Base-by-base conservation (phyloP, 2,113 vertebrate genomes). In the Psophia crepitans region DNA sequence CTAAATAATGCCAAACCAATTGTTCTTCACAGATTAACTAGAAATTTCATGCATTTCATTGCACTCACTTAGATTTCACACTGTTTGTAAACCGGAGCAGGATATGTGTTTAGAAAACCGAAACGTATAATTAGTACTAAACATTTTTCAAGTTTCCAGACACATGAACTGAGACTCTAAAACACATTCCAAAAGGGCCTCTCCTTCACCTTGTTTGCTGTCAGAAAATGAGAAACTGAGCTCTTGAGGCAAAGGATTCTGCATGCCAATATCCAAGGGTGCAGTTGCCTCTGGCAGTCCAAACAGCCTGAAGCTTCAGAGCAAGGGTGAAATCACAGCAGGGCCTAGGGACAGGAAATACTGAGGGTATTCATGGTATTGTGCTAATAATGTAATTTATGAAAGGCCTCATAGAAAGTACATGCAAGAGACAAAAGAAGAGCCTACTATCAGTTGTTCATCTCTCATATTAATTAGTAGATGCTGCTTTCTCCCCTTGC, bases 211-310 rank as follows among this genome's bases (percentile, higher is more conserved):
- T 70, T 87, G 30, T 51, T 74, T 66, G 8, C 26, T 79, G 19
- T 70, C 43, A 88, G 51, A 58, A 78, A 84, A 75, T 28, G 53
- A 82, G n/a, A 81, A 81, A 19, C 27, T 13, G 51, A 18, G 53
- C 11, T 90, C 26, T 75, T 76, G 28, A 37, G 56, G 28, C 1
- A 4, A 32, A 60, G 43, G 39, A 10, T 20, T 41, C 43, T 24
- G 30, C 16, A 18, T 0, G 1, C 23, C 22, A 26, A 8, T n/a
- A 17, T 3, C 2, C 46, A 65, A 21, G 27, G 58, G 9, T 5
- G 2, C 9, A 33, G 39, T 2, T 0, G 0, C n/a, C 16, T 57
- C 37, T 63, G 78, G 69, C 51, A 78, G 46, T 23, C 44, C 35
- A 6, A 6, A 43, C 27, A 85, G 74, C 57, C 63, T 76, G 33